Conservation (phyloP, 1,140 invertebrate genomes). For the Acromyrmex heyeri region DNA sequence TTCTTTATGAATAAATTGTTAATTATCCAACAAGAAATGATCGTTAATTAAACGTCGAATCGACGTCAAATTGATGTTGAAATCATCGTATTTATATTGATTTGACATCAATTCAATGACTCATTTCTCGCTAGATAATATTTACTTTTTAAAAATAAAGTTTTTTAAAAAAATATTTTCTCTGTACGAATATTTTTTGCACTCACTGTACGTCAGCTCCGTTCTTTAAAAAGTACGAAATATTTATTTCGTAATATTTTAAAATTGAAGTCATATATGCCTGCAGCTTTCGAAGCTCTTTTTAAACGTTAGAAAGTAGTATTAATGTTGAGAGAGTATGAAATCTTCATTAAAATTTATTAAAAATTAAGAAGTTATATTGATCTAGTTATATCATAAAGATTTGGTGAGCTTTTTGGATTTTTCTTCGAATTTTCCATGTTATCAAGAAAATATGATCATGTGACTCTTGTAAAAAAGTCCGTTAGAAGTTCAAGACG, state of each 20-base stretch:
- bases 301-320: not conserved
- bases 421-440: not conserved
- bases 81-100: no score
- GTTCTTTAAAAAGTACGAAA: not conserved
- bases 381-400: conserved; percentile 7
- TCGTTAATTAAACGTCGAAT: no score
- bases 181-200: no score
- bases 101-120: no score
- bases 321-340: not conserved
- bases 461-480: not conserved
- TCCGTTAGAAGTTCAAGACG: conserved; percentile 2
- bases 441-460: conserved; percentile 4
- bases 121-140: no score
- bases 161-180: no score
- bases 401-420: conserved; percentile 14
- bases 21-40: no score
- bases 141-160: no score
- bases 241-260: not conserved
- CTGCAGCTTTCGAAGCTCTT: not conserved
- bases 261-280: not conserved
- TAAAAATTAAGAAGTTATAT: conserved; percentile 17
- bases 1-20: no score
- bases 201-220: not conserved
- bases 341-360: not conserved
- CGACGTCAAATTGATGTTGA: no score